Evolutionary conservation across 1,140 invertebrate genomes (phyloP).

Genomic region (Hylyphantes graminicola): DNA sequence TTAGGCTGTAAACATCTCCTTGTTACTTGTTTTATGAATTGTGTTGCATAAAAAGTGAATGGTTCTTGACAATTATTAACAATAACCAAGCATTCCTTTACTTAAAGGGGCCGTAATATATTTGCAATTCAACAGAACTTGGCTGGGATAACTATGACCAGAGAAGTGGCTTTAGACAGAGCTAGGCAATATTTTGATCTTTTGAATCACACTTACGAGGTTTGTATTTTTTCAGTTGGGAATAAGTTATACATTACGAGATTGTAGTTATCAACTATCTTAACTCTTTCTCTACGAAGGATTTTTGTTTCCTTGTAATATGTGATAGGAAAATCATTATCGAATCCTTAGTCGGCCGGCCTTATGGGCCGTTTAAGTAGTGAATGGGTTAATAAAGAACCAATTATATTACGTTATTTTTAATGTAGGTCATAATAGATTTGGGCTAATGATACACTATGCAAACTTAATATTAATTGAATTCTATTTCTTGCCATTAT

Average conservation of each 20-base stretch:
- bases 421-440: background rate
- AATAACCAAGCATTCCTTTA: background rate
- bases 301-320: no score
- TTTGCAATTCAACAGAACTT: conserved; percentile 87
- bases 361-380: no score
- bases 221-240: conserved; percentile 63
- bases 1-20: background rate
- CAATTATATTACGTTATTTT: no score
- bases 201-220: conserved; percentile 84
- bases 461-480: no score
- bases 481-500: no score
- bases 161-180: conserved; percentile 87
- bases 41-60: background rate
- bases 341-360: no score
- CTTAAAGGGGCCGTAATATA: conserved; percentile 79
- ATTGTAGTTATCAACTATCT: no score
- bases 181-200: conserved; percentile 90
- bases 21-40: no score
- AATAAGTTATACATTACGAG: background rate
- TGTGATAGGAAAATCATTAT: no score
- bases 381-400: no score
- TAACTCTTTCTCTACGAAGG: no score
- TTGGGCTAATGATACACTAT: background rate
- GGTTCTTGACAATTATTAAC: background rate
- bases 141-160: conserved; percentile 83